Base-by-base conservation (phyloP, 2,888 invertebrate genomes). In the Amblyteles armatorius region DNA sequence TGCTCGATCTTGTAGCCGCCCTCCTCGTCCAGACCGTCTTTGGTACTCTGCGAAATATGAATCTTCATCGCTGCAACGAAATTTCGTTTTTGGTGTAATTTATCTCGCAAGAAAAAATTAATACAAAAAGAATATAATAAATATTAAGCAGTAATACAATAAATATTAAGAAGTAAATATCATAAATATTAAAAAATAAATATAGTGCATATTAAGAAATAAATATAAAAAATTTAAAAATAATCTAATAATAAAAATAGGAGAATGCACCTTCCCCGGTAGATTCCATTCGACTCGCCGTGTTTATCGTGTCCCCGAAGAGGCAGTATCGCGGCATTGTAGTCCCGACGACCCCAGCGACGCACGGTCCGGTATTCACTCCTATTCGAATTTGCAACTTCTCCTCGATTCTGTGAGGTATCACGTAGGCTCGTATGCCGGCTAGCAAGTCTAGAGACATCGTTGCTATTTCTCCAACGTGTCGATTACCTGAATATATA, bases 261-360 rank as follows among this genome's bases (percentile, higher is more conserved):
- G 2, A 4, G 1, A 63, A 67, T 78, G 50, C 91, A 96, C 97
- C 96, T 95, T 97, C 97, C 6, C 97, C 97, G 0, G 97, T 97
- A 52, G 97, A 97, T 93, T 98, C 97, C 97, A 98, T 98, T 71
- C 98, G 95, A 55, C 97, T 97, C 0, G 97, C 97, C 0, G 97
- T 97, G 91, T 98, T 98, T 22, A 98, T 97, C 0, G 98, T 98
- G 90, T 98, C 98, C 0, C 98, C 98, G 91, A 97, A 98, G 0
- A 98, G 94, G 91, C 98, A 98, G 92, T 98, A 98, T 29, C 98
- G 94, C 0, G 97, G 97, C 97, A 97, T 97, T 94, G 97, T 97
- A 40, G 96, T 96, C 40, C 98, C 98, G 0, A 98, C 97, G 73
- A 98, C 97, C 1, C 98, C 98, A 0, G 97, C 97, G 0, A 97